These are phyloP conservation scores for Myotis planiceps DNA, from an alignment of 2,797 vertebrate species.

Conservation along the genomic window DNA sequence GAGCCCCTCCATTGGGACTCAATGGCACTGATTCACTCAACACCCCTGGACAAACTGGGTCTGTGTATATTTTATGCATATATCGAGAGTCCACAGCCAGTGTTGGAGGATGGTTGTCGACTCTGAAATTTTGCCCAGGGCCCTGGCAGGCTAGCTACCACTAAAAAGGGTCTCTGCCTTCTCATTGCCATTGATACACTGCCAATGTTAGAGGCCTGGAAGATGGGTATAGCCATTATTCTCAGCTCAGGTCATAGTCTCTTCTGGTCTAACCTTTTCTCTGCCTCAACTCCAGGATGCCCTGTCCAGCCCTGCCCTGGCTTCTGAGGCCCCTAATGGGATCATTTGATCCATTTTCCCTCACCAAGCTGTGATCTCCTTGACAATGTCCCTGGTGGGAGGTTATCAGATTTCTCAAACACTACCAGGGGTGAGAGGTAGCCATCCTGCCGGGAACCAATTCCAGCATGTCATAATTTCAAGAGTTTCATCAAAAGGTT, in stretches of 20 bases:
- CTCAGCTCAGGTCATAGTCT: neutral
- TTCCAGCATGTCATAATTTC: too few relatives aligned
- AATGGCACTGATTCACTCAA: neutral
- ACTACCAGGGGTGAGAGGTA: neutral
- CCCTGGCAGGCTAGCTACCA: neutral
- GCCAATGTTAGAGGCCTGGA: neutral
- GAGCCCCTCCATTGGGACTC: neutral
- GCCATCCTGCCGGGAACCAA: neutral
- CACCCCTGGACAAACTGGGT: neutral
- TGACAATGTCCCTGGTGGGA: neutral
- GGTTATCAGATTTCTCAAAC: neutral
- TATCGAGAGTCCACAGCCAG: neutral
- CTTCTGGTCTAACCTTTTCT: neutral
- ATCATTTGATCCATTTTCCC: neutral
- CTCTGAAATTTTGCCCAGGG: neutral
- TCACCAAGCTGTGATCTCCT: neutral
- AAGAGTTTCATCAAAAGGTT: too few relatives aligned
- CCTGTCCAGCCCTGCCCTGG: neutral
- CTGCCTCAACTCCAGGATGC: neutral
- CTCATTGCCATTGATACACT: rapidly evolving
- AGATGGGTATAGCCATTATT: neutral
- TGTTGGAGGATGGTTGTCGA: neutral
- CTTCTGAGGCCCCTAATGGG: neutral
- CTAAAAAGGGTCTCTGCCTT: neutral
- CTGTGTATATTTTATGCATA: neutral